Conservation (phyloP, 2,797 vertebrate species). For the Glossophaga mutica region DNA sequence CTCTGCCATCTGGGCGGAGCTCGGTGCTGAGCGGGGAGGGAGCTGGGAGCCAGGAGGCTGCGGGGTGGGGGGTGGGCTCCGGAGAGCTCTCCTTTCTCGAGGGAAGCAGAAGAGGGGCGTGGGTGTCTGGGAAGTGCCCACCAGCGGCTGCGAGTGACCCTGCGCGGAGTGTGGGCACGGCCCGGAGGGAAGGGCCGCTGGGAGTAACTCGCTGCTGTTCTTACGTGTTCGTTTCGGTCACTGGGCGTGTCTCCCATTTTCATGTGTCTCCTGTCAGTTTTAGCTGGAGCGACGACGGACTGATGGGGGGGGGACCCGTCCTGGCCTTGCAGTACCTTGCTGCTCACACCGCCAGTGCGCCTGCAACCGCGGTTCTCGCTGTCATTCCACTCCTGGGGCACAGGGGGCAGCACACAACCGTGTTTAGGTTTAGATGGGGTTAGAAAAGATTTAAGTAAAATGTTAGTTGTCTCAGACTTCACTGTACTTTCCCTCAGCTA, state of each 20-base stretch:
- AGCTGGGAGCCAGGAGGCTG: background rate
- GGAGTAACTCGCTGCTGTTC: background rate
- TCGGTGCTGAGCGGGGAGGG: accelerated
- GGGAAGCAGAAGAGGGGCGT: background rate
- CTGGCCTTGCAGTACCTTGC: background rate
- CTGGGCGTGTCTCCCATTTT: background rate
- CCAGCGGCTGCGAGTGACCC: accelerated
- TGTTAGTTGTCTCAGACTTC: background rate
- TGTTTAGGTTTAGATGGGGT: too few species aligned
- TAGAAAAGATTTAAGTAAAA: background rate
- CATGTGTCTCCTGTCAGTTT: background rate
- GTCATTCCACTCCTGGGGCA: background rate
- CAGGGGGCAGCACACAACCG: conserved; percentile 30
- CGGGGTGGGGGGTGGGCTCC: background rate
- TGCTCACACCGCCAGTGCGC: accelerated
- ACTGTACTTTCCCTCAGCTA: background rate
- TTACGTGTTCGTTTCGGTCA: background rate
- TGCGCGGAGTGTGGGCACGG: background rate
- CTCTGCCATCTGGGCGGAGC: background rate
- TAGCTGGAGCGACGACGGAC: background rate
- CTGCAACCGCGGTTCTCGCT: background rate
- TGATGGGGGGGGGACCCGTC: background rate
- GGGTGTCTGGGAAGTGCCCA: background rate
- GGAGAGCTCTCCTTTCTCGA: background rate
- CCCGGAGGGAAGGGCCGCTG: background rate